These are phyloP conservation scores for Cephus pygmeus DNA, from an alignment of 2,888 invertebrate species.

Conservation along the genomic window DNA sequence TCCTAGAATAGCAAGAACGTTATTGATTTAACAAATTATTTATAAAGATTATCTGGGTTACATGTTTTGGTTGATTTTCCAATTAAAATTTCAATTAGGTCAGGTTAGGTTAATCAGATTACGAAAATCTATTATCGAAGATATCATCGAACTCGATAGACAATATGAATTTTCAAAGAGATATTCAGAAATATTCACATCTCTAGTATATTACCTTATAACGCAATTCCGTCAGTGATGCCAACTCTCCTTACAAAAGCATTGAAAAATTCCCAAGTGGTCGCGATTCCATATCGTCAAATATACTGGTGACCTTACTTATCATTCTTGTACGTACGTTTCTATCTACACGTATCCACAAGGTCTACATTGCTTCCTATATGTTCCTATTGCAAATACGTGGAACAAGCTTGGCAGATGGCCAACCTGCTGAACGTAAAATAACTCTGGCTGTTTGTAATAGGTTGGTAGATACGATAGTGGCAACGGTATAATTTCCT, in stretches of 20 bases:
- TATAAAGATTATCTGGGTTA: no score
- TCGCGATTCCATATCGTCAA: background rate
- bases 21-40: no score
- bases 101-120: no score
- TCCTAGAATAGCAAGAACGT: no score
- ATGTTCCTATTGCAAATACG: background rate
- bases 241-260: background rate
- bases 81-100: no score
- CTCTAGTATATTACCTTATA: background rate
- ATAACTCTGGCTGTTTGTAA: constrained; percentile 39
- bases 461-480: constrained; percentile 21
- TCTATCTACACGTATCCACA: background rate
- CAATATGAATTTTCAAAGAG: background rate
- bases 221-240: background rate
- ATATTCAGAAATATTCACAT: background rate
- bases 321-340: background rate
- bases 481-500: constrained; percentile 40
- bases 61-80: no score
- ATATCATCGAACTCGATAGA: no score
- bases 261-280: background rate
- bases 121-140: no score
- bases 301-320: background rate
- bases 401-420: constrained; percentile 45
- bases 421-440: constrained; percentile 47
- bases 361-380: background rate